Evolutionary conservation across 2,113 vertebrate genomes (phyloP), one percentile per base, ranked within the genome.

Genomic region (Pungitius pungitius): DNA sequence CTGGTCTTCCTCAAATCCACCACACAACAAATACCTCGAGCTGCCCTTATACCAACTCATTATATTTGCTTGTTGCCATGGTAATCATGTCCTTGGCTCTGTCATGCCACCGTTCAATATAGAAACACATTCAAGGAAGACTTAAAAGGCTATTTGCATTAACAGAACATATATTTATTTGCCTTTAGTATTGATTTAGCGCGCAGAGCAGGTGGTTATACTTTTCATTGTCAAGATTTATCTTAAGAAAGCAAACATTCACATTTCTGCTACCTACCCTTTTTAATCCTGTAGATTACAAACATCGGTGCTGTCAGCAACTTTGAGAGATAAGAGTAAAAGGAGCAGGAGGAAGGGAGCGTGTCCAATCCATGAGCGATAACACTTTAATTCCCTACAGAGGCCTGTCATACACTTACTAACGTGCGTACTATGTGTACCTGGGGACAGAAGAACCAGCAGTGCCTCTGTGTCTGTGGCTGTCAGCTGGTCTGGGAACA

Each of bases 1-100:
- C 54, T 89, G 81, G 54, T 76, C 6, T 55, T 2, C 22, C 51
- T 80, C 69, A 80, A 88, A 75, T 78, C 69, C 35, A 47, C 63
- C 57, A 27, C 74, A 77, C 59, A 75, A 66, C 75, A 72, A 85
- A 78, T 56, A 72, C 78, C 33, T 35, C 75, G 40, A 51, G 20
- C 11, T 13, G 55, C 55, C 69, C 40, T 67, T 79, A n/a, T n/a
- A 75, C 75, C 60, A 65, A 58, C 27, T 37, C 69, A 63, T 83
- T 75, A 77, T 87, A 81, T 81, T 47, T 75, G 73, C 86, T 81
- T 84, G 89, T 92, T 92, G 84, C 90, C 77, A 89, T 92, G 86
- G 89, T 69, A 88, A 90, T 88, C 52, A 61, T 79, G 77, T 81
- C 72, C 82, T 82, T 86, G 79, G 78, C 52, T 89, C 70, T 77